A percentile compares a stretch with the other conserved stretches of the same genome.
Evolutionary conservation across 2,797 vertebrate species (phyloP).

Genomic region (Sebastes nivosus): DNA sequence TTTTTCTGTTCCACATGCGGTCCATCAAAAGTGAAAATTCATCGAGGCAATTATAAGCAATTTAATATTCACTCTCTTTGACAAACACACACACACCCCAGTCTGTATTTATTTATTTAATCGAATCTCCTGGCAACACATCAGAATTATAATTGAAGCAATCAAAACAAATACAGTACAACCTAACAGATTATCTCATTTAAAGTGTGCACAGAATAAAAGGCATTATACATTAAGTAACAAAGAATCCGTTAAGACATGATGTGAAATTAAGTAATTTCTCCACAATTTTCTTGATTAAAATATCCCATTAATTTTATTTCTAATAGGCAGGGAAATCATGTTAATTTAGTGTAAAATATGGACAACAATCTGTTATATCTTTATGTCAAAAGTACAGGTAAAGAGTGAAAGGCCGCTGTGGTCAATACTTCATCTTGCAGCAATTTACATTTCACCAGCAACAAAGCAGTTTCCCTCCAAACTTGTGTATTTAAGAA

Average conservation of each 20-base stretch:
- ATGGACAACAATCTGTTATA: not conserved
- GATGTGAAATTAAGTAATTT: not conserved
- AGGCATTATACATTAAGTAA: not conserved
- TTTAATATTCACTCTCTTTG: not conserved
- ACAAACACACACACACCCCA: not conserved
- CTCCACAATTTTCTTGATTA: not conserved
- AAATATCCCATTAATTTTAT: not conserved
- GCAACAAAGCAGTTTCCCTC: not conserved
- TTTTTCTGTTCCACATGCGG: slow-evolving; percentile 6
- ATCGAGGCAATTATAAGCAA: slow-evolving; percentile 1
- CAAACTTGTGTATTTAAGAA: not conserved
- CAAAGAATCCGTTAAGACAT: not conserved
- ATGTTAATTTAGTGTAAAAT: not conserved
- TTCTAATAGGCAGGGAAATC: not conserved
- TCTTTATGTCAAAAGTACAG: not conserved
- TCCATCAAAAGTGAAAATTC: not conserved
- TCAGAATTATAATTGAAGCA: not conserved
- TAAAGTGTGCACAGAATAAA: not conserved
- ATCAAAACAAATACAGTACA: not conserved
- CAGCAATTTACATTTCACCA: not conserved
- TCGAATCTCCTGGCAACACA: not conserved
- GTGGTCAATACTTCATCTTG: slow-evolving; percentile 1
- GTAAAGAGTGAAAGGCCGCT: slow-evolving; percentile 30
- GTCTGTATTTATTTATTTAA: not conserved
- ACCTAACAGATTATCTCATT: not conserved